Evolutionary conservation across 2,888 invertebrate species (phyloP), one percentile per base, ranked within the genome.

Genomic region (Lepetodrilus schrolli): DNA sequence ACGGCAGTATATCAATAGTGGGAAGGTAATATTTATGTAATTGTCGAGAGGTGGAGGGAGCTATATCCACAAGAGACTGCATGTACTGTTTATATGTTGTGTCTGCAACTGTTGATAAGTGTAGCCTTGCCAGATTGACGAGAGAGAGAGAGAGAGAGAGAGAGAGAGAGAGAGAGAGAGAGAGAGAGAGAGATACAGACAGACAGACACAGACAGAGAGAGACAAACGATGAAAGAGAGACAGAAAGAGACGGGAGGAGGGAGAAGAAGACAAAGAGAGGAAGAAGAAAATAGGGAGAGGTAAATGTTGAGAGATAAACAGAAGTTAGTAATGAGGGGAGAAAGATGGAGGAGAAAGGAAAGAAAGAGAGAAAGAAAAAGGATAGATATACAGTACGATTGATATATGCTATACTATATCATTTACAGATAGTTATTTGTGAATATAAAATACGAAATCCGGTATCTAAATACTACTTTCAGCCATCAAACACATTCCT

Each of bases 111-210:
- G 66, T 21, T 7, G 37, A 37, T 38, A 38, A 66, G 66, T 38
- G 37, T n/a, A n/a, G n/a, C 49, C 5, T 17, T 20, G n/a, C 7
- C 20, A 49, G 7, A 49, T 10, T n/a, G 49, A 51, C 21, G 51
- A 51, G 51, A 51, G 51, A 51, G 51, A 51, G 51, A 51, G 51
- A 51, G 26, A 51, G 51, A 51, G 51, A 51, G 51, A 51, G 51
- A 51, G 51, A 51, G 51, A 23, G 51, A 51, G 51, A 51, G 51
- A 51, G 51, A 26, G 26, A 51, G 51, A 51, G 51, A 26, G 26
- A 51, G 51, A 49, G 49, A 49, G 49, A 49, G n/a, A n/a, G n/a
- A n/a, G n/a, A n/a, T n/a, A n/a, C n/a, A n/a, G n/a, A n/a, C n/a
- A n/a, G n/a, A n/a, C 10, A 49, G 49, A 49, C 10, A 49, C 10